A percentile compares a stretch with the other conserved stretches of the same genome.
Evolutionary conservation across 2,888 invertebrate genomes (phyloP).

Genomic region (Acrobasis repandana): DNA sequence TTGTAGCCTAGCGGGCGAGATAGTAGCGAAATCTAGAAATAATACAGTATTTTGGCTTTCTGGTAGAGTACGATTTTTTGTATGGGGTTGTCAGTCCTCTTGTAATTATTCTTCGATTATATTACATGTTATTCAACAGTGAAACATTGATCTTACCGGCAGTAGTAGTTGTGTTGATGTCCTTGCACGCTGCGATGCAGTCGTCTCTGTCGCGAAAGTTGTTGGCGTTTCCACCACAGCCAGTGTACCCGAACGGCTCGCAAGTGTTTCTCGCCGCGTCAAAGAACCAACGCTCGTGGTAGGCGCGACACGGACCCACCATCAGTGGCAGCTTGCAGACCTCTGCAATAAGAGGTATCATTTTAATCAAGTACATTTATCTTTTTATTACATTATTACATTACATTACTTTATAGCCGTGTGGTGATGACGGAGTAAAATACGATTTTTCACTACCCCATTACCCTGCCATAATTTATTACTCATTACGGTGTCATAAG

Average conservation of each 20-base stretch:
- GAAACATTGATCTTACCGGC: neutral
- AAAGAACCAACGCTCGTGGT: conserved; percentile 93
- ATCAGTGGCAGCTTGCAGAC: conserved; percentile 85
- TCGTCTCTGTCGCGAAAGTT: conserved; percentile 90
- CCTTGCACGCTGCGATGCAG: conserved; percentile 85
- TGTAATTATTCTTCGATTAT: too few relatives aligned
- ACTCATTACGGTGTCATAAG: too few relatives aligned
- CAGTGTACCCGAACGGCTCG: conserved; percentile 92
- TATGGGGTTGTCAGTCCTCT: too few relatives aligned
- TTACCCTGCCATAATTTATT: neutral
- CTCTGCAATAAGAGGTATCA: conserved; percentile 52
- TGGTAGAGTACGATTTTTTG: too few relatives aligned
- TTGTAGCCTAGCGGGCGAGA: too few relatives aligned
- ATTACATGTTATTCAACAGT: neutral
- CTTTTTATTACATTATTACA: too few relatives aligned
- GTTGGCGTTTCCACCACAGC: conserved; percentile 94
- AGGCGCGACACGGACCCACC: conserved; percentile 90
- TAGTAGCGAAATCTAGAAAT: too few relatives aligned
- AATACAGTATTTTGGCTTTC: too few relatives aligned
- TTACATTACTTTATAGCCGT: too few relatives aligned
- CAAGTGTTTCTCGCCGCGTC: conserved; percentile 88
- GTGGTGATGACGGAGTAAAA: neutral
- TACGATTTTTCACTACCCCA: neutral
- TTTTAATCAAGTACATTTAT: too few relatives aligned
- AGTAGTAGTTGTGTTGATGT: conserved; percentile 31